Conservation (phyloP, 2,888 invertebrate species). For the Thyatira batis region DNA sequence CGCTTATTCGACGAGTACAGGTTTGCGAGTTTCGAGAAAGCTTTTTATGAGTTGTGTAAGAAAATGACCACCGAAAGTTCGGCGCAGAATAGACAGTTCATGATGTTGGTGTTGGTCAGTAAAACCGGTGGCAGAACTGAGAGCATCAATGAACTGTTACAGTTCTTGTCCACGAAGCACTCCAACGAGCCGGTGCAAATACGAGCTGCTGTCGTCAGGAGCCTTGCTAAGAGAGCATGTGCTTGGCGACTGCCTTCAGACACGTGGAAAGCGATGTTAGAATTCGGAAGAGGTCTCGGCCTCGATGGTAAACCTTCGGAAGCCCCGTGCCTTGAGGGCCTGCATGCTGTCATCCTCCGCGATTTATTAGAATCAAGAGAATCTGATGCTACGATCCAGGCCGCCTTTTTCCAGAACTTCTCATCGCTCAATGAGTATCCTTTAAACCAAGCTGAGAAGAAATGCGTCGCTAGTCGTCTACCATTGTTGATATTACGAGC, state of each 20-base stretch:
- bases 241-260: slow-evolving; percentile 54
- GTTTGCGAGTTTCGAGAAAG: neutral
- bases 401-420: slow-evolving; percentile 44
- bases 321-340: slow-evolving; percentile 51
- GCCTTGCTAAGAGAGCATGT: slow-evolving; percentile 54
- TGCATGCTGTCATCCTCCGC: slow-evolving; percentile 57
- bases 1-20: neutral
- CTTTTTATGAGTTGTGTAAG: slow-evolving; percentile 27
- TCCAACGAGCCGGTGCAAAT: slow-evolving; percentile 54
- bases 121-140: slow-evolving; percentile 55
- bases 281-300: slow-evolving; percentile 54
- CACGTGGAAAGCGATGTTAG: slow-evolving; percentile 48
- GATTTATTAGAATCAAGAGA: slow-evolving; percentile 36
- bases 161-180: slow-evolving; percentile 41
- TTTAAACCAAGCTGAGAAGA: slow-evolving; percentile 39
- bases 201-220: slow-evolving; percentile 59
- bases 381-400: slow-evolving; percentile 25
- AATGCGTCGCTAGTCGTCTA: slow-evolving; percentile 25
- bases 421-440: slow-evolving; percentile 48
- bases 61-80: slow-evolving; percentile 43
- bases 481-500: slow-evolving; percentile 31
- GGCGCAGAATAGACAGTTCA: slow-evolving; percentile 51
- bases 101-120: slow-evolving; percentile 63
- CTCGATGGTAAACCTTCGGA: slow-evolving; percentile 48
- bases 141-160: slow-evolving; percentile 43